These are phyloP conservation scores for Dermolepida albohirtum DNA, from an alignment of 2,888 invertebrate genomes.

Conservation along the genomic window DNA sequence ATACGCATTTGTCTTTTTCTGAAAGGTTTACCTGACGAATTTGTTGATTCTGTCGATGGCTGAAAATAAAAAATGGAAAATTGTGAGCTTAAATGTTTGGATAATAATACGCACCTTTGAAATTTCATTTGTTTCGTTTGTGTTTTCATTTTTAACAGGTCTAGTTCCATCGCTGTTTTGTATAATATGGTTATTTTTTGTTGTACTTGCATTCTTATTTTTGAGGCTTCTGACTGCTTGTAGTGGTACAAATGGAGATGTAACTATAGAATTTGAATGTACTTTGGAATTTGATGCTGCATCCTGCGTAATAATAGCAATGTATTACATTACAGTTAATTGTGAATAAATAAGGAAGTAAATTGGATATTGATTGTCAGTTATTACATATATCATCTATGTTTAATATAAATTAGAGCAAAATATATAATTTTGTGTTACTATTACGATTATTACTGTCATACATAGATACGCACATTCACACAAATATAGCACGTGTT, in stretches of 20 bases:
- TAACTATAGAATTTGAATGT: constrained; percentile 40
- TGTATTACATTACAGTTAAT: neutral
- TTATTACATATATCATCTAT: no score
- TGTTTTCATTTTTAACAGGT: constrained; percentile 12
- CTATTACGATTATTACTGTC: no score
- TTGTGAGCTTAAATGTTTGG: neutral
- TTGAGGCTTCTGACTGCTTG: constrained; percentile 68
- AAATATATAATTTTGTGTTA: no score
- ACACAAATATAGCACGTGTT: no score
- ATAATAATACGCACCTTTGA: constrained; percentile 22
- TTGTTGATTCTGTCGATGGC: constrained; percentile 23
- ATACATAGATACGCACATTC: no score
- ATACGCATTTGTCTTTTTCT: constrained; percentile 57
- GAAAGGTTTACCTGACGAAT: constrained; percentile 43
- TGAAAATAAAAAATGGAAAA: neutral
- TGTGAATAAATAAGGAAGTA: no score
- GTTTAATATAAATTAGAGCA: no score
- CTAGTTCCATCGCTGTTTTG: constrained; percentile 18
- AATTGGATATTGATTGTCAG: no score
- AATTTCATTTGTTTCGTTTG: constrained; percentile 15
- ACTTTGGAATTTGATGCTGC: constrained; percentile 33
- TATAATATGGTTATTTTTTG: constrained; percentile 20
- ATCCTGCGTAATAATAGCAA: neutral
- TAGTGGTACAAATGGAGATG: constrained; percentile 68
- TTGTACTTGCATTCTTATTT: constrained; percentile 44